Conservation (phyloP, 2,888 invertebrate species). For the Lobophora halterata region DNA sequence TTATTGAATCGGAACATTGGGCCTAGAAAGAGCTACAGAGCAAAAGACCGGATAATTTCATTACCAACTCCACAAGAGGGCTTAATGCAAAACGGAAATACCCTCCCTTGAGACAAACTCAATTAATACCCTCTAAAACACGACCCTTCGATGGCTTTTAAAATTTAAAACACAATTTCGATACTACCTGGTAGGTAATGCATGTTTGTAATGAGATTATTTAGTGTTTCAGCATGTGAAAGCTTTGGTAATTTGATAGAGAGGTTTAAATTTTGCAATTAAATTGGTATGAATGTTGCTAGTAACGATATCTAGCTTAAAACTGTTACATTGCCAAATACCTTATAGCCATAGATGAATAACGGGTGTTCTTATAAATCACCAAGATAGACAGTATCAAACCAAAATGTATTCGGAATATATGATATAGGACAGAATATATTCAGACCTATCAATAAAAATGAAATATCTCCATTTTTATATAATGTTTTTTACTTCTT, state of each 20-base stretch:
- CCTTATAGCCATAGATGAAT: no score
- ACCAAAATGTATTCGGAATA: no score
- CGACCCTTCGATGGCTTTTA: conserved; percentile 64
- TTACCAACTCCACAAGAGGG: conserved; percentile 60
- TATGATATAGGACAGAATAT: no score
- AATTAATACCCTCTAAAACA: conserved; percentile 74
- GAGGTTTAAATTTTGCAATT: background rate
- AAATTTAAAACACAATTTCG: conserved; percentile 69
- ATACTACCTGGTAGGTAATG: conserved; percentile 23
- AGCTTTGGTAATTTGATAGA: conserved; percentile 14
- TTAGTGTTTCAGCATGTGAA: conserved; percentile 9
- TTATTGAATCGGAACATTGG: conserved; percentile 22
- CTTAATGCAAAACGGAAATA: conserved; percentile 73
- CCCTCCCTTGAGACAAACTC: conserved; percentile 74
- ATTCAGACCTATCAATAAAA: no score
- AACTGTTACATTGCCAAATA: no score
- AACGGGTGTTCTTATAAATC: no score
- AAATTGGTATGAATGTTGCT: background rate
- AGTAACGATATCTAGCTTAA: no score
- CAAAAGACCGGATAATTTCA: conserved; percentile 66
- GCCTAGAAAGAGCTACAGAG: conserved; percentile 38
- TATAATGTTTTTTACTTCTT: no score
- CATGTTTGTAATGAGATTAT: conserved; percentile 18
- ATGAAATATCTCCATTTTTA: no score
- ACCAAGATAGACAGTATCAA: no score